Evolutionary conservation across 2,888 invertebrate species (phyloP), one percentile per base, ranked within the genome.

Genomic region (Zhengitettix transpicula): DNA sequence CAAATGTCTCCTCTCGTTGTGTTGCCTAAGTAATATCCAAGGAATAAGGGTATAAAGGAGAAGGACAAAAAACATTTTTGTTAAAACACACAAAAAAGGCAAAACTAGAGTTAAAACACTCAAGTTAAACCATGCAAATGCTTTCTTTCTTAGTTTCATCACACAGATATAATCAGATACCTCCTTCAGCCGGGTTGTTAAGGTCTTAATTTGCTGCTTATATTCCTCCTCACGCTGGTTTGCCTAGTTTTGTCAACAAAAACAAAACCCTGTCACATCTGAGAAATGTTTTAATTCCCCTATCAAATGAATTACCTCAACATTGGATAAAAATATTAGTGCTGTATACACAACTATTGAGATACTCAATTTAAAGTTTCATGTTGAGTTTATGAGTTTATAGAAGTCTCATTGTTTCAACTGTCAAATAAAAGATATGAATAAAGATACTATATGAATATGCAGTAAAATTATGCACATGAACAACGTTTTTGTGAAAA

Each of bases 201-300:
- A 85, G 77, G 90, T 93, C 88, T 97, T 96, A 86, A 97, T 96
- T 85, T 96, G 96, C 80, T 94, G 92, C 85, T 97, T 96, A 89
- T 96, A 97, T 78, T 95, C 94, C 83, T 97, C 96, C 80, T 97
- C 97, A 74, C 96, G 91, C 84, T 96, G 95, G 83, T 95, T 94
- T 81, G 97, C 96, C 95, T 97, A 69, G 52, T 56, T 28, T 55
- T 61, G 56, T 62, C 61, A 60, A 61, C 60, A 57, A 58, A 58
- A 59, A 60, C 52, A 58, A 55, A 53, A 54, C 42, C 40, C 15
- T 56, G 17, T 44, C 56, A 56, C 42, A 10, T 28, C 28, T 28
- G 28, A 28, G 28, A 28, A 28, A 5, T 28, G 2, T 28, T 28
- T 16, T 54, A 16, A 52, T 44, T 9, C 40, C 52, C 9, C 56